Conservation (phyloP, 2,888 invertebrate genomes). For the Heliconius ismenius region DNA sequence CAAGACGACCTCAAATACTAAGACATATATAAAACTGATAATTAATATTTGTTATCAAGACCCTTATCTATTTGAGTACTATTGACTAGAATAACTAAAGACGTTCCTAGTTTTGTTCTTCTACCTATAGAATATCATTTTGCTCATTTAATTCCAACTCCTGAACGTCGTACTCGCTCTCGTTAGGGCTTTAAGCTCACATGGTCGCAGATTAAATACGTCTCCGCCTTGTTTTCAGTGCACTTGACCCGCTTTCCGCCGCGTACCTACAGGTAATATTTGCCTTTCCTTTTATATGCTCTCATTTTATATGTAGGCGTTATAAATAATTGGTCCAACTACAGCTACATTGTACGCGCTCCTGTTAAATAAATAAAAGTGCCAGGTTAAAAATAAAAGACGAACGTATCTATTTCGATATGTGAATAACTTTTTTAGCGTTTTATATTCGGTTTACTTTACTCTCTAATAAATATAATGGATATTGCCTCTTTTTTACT, state of each 20-base stretch:
- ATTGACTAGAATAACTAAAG: background rate
- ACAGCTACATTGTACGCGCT: background rate
- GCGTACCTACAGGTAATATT: constrained; percentile 26
- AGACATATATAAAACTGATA: background rate
- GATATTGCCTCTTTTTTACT: background rate
- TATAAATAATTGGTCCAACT: constrained; percentile 23
- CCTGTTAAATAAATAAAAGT: constrained; percentile 14
- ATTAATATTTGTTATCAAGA: background rate
- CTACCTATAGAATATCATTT: background rate
- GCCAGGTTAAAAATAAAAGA: constrained; percentile 6
- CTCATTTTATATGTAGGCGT: constrained; percentile 24
- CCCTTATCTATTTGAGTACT: background rate
- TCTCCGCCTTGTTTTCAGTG: constrained; percentile 39
- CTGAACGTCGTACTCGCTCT: constrained; percentile 16
- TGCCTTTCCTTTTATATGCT: constrained; percentile 21
- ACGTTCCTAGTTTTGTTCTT: background rate
- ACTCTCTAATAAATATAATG: constrained; percentile 6
- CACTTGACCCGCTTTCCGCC: constrained; percentile 34
- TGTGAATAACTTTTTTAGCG: constrained; percentile 6
- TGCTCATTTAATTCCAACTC: background rate
- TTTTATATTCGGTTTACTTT: constrained; percentile 1
- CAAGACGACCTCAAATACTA: background rate
- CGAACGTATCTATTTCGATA: constrained; percentile 3
- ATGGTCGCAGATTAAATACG: constrained; percentile 34
- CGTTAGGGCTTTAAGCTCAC: constrained; percentile 34